Evolutionary conservation across 37 sponge, comb jelly and placozoan genomes (phyloP).

Genomic region (Lycopodina hypogea): DNA sequence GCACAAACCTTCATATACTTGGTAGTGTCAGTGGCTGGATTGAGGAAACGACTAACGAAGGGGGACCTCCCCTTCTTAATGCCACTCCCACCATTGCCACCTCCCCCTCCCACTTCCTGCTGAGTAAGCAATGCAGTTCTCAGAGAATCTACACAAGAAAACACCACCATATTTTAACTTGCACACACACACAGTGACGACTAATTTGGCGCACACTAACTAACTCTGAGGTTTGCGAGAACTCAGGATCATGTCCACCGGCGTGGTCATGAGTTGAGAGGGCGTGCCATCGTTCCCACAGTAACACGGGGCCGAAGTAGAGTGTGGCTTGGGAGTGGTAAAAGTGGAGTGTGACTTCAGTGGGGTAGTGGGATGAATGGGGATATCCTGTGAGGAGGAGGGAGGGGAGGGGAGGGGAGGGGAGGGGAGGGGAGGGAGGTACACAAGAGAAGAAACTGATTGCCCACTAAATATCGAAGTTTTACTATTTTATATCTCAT

Average conservation of each 20-base stretch:
- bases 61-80: constrained; percentile 35
- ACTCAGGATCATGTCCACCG: constrained; percentile 44
- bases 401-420: too few relatives aligned
- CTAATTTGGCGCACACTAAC: not conserved
- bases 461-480: too few relatives aligned
- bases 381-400: constrained; percentile 20
- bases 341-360: not conserved
- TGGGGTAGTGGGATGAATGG: constrained; percentile 33
- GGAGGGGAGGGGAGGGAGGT: not conserved
- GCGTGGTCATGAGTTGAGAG: constrained; percentile 18
- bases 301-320: constrained; percentile 42
- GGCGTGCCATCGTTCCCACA: constrained; percentile 24
- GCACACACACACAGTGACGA: not conserved
- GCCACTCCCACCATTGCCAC: constrained; percentile 11
- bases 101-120: not conserved
- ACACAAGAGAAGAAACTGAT: not conserved
- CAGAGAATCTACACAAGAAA: not conserved
- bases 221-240: not conserved
- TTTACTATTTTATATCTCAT: too few relatives aligned
- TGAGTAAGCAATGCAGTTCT: constrained; percentile 9
- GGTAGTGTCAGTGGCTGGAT: constrained; percentile 17
- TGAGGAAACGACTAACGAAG: constrained; percentile 26
- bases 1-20: not conserved
- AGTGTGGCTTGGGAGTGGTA: constrained; percentile 19
- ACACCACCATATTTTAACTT: not conserved